These are phyloP conservation scores for Drosophila picticornis DNA, from an alignment of 2,888 invertebrate species.

Conservation along the genomic window DNA sequence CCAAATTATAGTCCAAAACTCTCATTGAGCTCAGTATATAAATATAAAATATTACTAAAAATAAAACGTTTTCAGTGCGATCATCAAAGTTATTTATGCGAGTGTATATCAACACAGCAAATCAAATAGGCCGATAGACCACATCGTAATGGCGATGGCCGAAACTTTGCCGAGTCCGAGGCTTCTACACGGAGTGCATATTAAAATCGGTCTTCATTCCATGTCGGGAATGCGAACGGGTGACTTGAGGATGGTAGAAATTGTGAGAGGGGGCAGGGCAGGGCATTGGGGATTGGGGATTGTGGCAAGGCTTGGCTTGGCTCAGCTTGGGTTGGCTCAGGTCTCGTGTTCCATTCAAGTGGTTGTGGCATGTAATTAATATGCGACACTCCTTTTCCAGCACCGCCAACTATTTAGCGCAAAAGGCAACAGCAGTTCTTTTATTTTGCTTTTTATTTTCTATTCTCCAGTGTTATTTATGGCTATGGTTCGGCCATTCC, in stretches of 20 bases:
- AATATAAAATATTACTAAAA: background rate
- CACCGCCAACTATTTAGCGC: slow-evolving; percentile 66
- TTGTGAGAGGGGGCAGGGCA: background rate
- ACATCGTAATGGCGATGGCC: slow-evolving; percentile 6
- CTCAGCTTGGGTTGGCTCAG: slow-evolving; percentile 35
- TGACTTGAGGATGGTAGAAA: background rate
- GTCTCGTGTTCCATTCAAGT: slow-evolving; percentile 68
- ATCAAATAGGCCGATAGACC: slow-evolving; percentile 37
- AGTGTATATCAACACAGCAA: slow-evolving; percentile 23
- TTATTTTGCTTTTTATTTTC: slow-evolving; percentile 20
- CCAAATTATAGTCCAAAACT: background rate
- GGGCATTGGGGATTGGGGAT: background rate
- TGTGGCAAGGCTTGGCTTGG: slow-evolving; percentile 38
- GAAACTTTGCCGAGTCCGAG: slow-evolving; percentile 29
- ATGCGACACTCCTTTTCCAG: slow-evolving; percentile 76
- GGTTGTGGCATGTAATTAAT: slow-evolving; percentile 72
- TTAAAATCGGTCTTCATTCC: slow-evolving; percentile 41
- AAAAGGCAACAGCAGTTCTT: slow-evolving; percentile 53
- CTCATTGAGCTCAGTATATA: background rate
- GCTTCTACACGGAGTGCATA: slow-evolving; percentile 63
- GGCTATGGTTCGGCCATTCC: slow-evolving; percentile 43
- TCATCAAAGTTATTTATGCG: background rate
- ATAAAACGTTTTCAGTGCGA: background rate
- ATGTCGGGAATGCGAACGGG: background rate
- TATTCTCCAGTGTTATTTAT: slow-evolving; percentile 58